A percentile compares a stretch with the other conserved stretches of the same genome.
phyloP scores from a whole-genome alignment of 2,113 vertebrate genomes.

The Bos javanicus region DNA sequence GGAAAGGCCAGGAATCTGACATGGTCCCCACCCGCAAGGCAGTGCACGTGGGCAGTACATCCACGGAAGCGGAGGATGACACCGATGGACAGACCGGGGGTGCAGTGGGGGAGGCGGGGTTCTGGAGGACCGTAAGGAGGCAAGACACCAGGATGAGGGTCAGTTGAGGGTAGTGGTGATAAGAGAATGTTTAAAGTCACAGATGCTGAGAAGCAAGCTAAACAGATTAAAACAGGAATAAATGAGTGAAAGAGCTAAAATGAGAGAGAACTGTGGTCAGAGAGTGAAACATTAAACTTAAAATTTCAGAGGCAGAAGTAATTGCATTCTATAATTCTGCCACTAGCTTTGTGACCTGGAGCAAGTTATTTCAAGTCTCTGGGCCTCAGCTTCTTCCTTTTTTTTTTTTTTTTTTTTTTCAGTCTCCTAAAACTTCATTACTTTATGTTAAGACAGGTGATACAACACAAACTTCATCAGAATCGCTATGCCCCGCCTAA shows the following conservation, averaged over 20 bases:
- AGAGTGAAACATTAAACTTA: background rate
- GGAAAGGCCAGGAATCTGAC: background rate
- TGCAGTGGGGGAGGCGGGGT: background rate
- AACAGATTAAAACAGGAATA: background rate
- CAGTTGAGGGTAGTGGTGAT: background rate
- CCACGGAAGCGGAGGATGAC: background rate
- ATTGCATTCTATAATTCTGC: background rate
- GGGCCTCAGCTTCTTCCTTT: background rate
- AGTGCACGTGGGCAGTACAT: rapidly evolving
- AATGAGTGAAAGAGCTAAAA: background rate
- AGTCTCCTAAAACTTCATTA: background rate
- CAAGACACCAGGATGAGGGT: background rate
- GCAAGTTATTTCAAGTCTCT: background rate
- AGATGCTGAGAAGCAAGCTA: background rate
- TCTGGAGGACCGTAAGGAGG: background rate
- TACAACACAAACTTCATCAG: background rate
- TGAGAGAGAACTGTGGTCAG: background rate
- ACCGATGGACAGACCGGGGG: background rate
- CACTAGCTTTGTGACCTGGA: background rate
- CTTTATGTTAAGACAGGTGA: background rate
- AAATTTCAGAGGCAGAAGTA: background rate
- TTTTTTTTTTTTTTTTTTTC: background rate
- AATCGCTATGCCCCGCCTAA: background rate
- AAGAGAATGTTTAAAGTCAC: background rate
- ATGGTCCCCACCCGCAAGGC: background rate